phyloP scores from a whole-genome alignment of 2,888 invertebrate species.

The Himalopsyche japonica region DNA sequence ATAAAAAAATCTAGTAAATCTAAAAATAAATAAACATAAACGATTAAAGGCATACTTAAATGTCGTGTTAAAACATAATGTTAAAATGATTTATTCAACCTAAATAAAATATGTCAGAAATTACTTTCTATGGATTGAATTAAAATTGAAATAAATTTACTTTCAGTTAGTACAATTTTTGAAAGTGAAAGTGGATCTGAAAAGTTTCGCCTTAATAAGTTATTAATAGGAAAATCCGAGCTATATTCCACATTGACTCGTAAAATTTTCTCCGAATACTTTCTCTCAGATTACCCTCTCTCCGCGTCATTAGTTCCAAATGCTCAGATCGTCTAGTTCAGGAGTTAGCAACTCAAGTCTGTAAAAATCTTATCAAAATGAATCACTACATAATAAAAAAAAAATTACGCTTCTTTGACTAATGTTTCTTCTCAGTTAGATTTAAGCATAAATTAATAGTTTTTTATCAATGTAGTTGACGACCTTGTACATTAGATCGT shows the following conservation, averaged over 20 bases:
- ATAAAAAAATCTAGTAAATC: too few species aligned
- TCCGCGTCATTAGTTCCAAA: neutral
- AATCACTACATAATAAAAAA: too few species aligned
- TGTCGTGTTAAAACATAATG: too few species aligned
- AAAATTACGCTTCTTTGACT: too few species aligned
- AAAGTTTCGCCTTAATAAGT: slow-evolving; percentile 3
- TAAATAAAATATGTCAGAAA: neutral
- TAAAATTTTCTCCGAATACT: slow-evolving; percentile 15
- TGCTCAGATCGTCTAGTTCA: neutral
- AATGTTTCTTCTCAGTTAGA: too few species aligned
- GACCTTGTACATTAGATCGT: too few species aligned
- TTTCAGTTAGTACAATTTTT: neutral
- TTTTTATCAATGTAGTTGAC: too few species aligned
- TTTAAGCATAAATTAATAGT: too few species aligned
- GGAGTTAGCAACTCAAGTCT: neutral
- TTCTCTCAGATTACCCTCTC: slow-evolving; percentile 8
- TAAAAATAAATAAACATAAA: too few species aligned
- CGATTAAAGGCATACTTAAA: too few species aligned
- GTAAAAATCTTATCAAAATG: too few species aligned
- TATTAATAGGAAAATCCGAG: slow-evolving; percentile 8
- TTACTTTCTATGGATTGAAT: neutral
- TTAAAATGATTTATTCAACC: too few species aligned
- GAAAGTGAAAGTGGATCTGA: neutral
- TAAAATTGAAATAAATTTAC: neutral
- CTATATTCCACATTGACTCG: slow-evolving; percentile 7